Base-by-base conservation (phyloP, 2,888 invertebrate genomes). In the Pinctada fucata region DNA sequence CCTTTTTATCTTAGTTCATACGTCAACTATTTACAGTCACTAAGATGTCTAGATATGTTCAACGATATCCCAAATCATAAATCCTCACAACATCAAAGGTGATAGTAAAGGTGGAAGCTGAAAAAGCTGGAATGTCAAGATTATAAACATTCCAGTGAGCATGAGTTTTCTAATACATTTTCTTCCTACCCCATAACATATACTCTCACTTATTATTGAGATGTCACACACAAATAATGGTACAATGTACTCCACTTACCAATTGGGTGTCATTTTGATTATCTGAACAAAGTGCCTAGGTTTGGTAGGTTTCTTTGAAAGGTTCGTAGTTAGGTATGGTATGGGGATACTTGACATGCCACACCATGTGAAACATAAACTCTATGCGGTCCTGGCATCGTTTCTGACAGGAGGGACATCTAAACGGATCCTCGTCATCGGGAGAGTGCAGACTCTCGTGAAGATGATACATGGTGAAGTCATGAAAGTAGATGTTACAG, bases 321-420 rank as follows among this genome's bases (percentile, higher is more conserved):
- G 90, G 87, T 79, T 89, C 88, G 79, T 90, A 90, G 81, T 89
- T 89, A 13, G 90, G 90, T 80, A 89, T 89, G 31, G 90, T 90
- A 85, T 90, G 88, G 6, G 90, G 90, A 78, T 90, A 90, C 78
- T 89, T 89, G 48, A 90, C 89, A 58, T 90, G 90, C 90, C 90
- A 90, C 5, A 90, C 90, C 4, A 88, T 88, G 82, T 90, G 90
- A 79, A 90, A 90, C 88, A 89, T 90, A 80, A 90, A 90, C 87
- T 90, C 90, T 58, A 90, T 88, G 52, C 88, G 86, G 78, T 90
- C 90, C 85, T 89, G 89, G 79, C 90, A 90, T 78, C 85, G 86
- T 75, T 88, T 88, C 79, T 87, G 81, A 82, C 90, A 90, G 4
- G 89, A 89, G 51, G 90, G 90, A 80, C 90, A 90, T 52, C 87